Conservation (phyloP, 2,888 invertebrate genomes). For the Aspidiotus destructor region DNA sequence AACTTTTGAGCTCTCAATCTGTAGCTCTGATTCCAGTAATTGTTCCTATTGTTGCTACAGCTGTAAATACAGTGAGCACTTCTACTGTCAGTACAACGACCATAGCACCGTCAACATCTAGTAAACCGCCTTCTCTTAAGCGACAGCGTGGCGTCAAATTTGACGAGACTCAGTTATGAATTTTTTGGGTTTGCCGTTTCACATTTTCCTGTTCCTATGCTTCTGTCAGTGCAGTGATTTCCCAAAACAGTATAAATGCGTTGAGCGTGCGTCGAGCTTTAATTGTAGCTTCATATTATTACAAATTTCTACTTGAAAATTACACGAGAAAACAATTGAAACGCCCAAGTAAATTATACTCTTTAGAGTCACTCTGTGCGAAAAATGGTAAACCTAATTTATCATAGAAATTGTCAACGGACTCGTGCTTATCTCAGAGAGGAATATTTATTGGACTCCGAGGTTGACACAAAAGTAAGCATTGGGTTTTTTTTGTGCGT, state of each 20-base stretch:
- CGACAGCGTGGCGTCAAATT: slow-evolving; percentile 39
- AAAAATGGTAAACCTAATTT: no score
- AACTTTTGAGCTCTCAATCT: slow-evolving; percentile 23
- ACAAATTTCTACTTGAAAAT: background rate
- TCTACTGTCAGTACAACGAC: slow-evolving; percentile 12
- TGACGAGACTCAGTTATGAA: slow-evolving; percentile 37
- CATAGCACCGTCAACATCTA: slow-evolving; percentile 34
- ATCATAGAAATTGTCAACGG: no score
- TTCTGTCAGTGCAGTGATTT: background rate
- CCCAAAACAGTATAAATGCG: background rate
- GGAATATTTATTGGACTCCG: no score
- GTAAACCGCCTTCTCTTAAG: slow-evolving; percentile 31
- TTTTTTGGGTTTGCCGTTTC: background rate
- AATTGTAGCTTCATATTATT: no score
- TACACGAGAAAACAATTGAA: background rate
- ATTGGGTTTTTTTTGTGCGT: no score
- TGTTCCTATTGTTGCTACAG: slow-evolving; percentile 35
- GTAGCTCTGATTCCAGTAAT: slow-evolving; percentile 36
- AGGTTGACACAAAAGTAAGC: no score
- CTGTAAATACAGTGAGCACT: slow-evolving; percentile 26
- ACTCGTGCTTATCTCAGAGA: no score
- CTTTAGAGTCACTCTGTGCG: no score
- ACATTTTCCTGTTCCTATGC: background rate
- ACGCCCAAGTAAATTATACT: background rate
- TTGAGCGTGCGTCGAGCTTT: no score